Conservation (phyloP, 2,888 invertebrate genomes). For the Apamea monoglypha region DNA sequence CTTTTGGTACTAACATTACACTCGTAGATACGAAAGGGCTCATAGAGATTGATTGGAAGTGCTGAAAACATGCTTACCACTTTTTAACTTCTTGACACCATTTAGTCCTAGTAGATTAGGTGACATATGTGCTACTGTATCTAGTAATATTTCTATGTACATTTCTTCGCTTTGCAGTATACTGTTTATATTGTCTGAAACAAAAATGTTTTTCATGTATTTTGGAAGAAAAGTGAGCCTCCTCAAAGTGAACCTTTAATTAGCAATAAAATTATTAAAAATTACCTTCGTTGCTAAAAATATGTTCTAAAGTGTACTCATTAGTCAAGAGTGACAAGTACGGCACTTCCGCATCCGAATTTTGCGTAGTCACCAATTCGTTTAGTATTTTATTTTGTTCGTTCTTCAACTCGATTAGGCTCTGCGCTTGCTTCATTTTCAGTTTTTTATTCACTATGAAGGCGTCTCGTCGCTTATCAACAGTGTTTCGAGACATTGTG, state of each 20-base stretch:
- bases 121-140: constrained; percentile 90
- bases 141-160: constrained; percentile 91
- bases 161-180: constrained; percentile 92
- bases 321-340: constrained; percentile 85
- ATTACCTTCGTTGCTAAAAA: constrained; percentile 83
- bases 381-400: constrained; percentile 79
- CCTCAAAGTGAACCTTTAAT: not conserved
- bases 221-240: not conserved
- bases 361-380: constrained; percentile 79
- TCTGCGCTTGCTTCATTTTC: constrained; percentile 83
- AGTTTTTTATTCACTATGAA: constrained; percentile 85
- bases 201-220: not conserved
- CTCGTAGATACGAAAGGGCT: not conserved
- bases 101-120: constrained; percentile 91
- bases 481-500: constrained; percentile 76
- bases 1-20: not conserved
- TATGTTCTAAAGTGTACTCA: constrained; percentile 82
- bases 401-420: constrained; percentile 82
- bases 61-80: constrained; percentile 74
- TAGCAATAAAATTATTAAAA: not conserved
- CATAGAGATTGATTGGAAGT: not conserved
- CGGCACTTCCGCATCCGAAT: constrained; percentile 86
- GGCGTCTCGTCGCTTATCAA: constrained; percentile 82
- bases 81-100: constrained; percentile 91
- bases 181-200: constrained; percentile 91